Evolutionary conservation across 2,113 vertebrate genomes (phyloP).

Genomic region (Epinephelus lanceolatus): DNA sequence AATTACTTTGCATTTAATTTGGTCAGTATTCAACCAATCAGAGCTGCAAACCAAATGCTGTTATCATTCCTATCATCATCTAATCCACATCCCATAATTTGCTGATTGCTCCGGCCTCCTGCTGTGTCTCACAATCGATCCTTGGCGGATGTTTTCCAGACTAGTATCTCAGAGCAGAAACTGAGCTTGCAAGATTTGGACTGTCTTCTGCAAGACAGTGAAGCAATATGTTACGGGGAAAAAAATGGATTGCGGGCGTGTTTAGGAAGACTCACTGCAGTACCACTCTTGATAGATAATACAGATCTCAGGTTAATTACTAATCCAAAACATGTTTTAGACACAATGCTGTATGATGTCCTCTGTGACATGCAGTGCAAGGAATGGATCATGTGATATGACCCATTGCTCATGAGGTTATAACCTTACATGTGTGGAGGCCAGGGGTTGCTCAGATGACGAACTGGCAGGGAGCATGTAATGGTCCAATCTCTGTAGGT

Average conservation of each 20-base stretch:
- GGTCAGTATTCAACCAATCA: slow-evolving; percentile 3
- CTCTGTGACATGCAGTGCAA: not conserved
- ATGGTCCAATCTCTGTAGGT: slow-evolving; percentile 20
- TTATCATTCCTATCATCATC: slow-evolving; percentile 27
- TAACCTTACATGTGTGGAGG: slow-evolving; percentile 12
- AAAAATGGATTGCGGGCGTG: not conserved
- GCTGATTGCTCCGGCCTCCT: slow-evolving; percentile 13
- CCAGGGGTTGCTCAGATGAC: not conserved
- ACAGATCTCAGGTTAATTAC: not conserved
- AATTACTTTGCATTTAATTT: slow-evolving; percentile 33
- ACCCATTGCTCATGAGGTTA: slow-evolving; percentile 1
- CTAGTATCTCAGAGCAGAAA: slow-evolving; percentile 3
- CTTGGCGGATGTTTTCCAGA: slow-evolving; percentile 8
- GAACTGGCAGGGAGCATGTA: slow-evolving; percentile 27
- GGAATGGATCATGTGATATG: not conserved
- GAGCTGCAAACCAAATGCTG: not conserved
- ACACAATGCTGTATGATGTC: not conserved
- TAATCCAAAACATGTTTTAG: slow-evolving; percentile 24
- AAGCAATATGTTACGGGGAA: not conserved
- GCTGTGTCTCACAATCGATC: slow-evolving; percentile 6
- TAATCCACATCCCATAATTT: slow-evolving; percentile 27
- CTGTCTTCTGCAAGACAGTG: not conserved
- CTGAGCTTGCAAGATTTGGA: slow-evolving; percentile 13
- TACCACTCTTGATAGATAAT: not conserved
- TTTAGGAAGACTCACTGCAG: not conserved